Evolutionary conservation across 2,888 invertebrate genomes (phyloP), one percentile per base, ranked within the genome.

Genomic region (Watsonalla cultraria): DNA sequence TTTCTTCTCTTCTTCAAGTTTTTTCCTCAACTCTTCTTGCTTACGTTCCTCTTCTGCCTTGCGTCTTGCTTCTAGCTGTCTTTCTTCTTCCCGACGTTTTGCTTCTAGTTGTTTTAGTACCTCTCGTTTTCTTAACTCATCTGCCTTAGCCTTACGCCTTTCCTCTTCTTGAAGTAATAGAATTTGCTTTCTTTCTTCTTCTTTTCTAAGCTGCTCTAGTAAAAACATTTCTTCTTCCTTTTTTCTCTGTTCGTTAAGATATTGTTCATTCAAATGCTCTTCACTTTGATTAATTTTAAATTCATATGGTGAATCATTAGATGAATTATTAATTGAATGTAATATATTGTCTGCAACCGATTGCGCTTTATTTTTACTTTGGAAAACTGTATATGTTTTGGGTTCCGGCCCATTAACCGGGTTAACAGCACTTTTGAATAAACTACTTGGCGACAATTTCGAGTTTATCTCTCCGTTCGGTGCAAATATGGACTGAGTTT

Each of bases 321-420:
- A 68, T 5, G 64, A 54, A 9, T 59, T 55, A 60, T 67, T 74
- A 13, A 78, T 67, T 14, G 86, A 84, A 61, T 76, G 78, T 57
- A 84, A 76, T 68, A 88, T 83, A 64, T 75, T 84, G 60, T 83
- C 81, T 54, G 85, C 82, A 13, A 82, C 82, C 34, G 83, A 72
- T 51, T 76, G 76, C 37, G 74, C 74, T 67, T 84, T 86, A 64
- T 84, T 88, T 75, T 88, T 89, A 54, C 68, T 82, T 66, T 80
- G 79, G 61, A 87, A 88, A 71, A 86, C 83, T 37, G 80, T 77
- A 64, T 80, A 84, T 51, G 55, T 54, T 59, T 80, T 80, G n/a
- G 60, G 52, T 42, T 79, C 78, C 6, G 72, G 46, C 8, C 66
- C 74, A 57, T 76, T 80, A 8, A 66, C 61, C 9, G 72, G 68